Conservation (phyloP, 1,140 invertebrate species). For the Pseudomyrmex flavicornis region DNA sequence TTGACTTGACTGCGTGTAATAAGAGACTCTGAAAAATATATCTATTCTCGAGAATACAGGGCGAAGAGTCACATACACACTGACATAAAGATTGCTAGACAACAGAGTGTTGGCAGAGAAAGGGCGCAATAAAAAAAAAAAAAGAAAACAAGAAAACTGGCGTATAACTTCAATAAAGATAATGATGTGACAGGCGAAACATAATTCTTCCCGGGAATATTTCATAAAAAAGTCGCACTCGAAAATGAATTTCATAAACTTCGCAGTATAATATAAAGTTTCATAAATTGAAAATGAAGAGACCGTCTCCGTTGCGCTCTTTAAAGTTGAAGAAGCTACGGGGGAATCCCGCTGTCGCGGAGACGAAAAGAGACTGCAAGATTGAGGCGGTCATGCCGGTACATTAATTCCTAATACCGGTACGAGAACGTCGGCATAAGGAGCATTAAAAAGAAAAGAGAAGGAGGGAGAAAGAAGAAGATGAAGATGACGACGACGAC, state of each 20-base stretch:
- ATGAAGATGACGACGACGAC: not conserved
- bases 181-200: not conserved
- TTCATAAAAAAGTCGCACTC: not conserved
- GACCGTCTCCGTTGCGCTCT: conserved; percentile 22
- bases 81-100: too few species aligned
- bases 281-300: conserved; percentile 50
- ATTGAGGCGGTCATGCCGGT: conserved; percentile 56
- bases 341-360: conserved; percentile 39
- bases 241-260: conserved; percentile 47
- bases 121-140: too few species aligned
- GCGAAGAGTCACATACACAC: too few species aligned
- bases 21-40: too few species aligned
- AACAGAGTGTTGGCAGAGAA: too few species aligned
- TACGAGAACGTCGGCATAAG: conserved; percentile 36
- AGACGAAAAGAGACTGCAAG: conserved; percentile 39
- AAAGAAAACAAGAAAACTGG: not conserved
- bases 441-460: conserved; percentile 38
- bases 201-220: conserved; percentile 14
- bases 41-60: not conserved
- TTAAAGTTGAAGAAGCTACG: conserved; percentile 57
- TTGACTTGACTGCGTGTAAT: too few species aligned
- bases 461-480: not conserved
- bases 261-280: conserved; percentile 39
- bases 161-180: not conserved
- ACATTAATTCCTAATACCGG: conserved; percentile 59